Conservation (phyloP, 2,888 invertebrate genomes). For the Tiliacea citrago region DNA sequence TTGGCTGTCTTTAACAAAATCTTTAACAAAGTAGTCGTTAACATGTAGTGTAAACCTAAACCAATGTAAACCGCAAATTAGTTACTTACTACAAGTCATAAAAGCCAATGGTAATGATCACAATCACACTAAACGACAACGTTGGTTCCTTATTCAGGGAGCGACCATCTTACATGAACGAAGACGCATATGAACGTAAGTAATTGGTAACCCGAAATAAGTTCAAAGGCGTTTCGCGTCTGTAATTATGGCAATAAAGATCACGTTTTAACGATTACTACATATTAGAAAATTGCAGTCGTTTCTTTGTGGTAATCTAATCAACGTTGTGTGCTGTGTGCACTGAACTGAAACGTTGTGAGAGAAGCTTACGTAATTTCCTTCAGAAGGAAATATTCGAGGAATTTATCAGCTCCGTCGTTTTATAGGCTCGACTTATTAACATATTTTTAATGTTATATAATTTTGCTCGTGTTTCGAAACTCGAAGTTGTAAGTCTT, state of each 20-base stretch:
- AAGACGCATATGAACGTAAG: slow-evolving; percentile 53
- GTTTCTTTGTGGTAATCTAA: slow-evolving; percentile 64
- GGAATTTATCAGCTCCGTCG: slow-evolving; percentile 48
- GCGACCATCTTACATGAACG: slow-evolving; percentile 35
- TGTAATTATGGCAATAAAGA: slow-evolving; percentile 63
- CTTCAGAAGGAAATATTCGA: slow-evolving; percentile 41
- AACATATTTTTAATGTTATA: slow-evolving; percentile 55
- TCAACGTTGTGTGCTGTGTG: slow-evolving; percentile 58
- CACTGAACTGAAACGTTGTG: slow-evolving; percentile 45
- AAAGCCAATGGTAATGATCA: slow-evolving; percentile 40
- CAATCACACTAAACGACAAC: slow-evolving; percentile 39
- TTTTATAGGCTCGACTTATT: slow-evolving; percentile 44
- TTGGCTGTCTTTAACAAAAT: slow-evolving; percentile 2
- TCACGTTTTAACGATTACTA: slow-evolving; percentile 63
- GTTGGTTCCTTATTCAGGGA: slow-evolving; percentile 36
- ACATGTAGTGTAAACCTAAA: background rate
- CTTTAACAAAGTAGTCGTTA: slow-evolving; percentile 12
- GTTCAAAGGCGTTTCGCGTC: slow-evolving; percentile 58
- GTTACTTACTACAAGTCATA: slow-evolving; percentile 43
- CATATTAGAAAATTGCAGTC: slow-evolving; percentile 58
- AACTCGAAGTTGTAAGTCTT: slow-evolving; percentile 43
- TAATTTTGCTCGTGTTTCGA: slow-evolving; percentile 41
- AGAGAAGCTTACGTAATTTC: slow-evolving; percentile 56
- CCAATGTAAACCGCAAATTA: slow-evolving; percentile 38
- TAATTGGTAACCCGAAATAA: slow-evolving; percentile 60